These are phyloP conservation scores for Datnioides undecimradiatus DNA, from an alignment of 2,113 vertebrate genomes.

Conservation along the genomic window DNA sequence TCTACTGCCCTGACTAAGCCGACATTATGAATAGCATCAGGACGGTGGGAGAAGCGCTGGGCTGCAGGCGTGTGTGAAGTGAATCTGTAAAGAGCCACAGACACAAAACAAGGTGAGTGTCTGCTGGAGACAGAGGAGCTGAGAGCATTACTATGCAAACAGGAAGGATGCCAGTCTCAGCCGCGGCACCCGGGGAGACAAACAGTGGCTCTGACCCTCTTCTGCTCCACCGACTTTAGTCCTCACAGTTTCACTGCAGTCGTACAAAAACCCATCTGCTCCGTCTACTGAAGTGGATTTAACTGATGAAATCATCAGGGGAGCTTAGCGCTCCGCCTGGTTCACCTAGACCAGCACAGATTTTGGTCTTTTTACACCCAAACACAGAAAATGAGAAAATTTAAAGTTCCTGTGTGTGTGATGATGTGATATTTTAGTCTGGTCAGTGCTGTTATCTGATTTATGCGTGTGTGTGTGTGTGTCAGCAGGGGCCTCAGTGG, in stretches of 20 bases:
- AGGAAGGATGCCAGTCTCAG: slow-evolving; percentile 34
- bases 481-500: slow-evolving; percentile 48
- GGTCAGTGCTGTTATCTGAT: neutral
- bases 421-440: slow-evolving; percentile 20
- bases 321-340: neutral
- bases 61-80: slow-evolving; percentile 42
- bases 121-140: neutral
- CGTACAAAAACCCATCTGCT: slow-evolving; percentile 2
- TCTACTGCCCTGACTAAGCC: slow-evolving; percentile 39
- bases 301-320: slow-evolving; percentile 17
- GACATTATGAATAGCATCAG: slow-evolving; percentile 48
- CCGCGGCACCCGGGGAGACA: neutral
- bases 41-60: slow-evolving; percentile 1
- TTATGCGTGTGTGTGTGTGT: neutral
- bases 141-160: slow-evolving; percentile 45
- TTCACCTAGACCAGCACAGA: neutral
- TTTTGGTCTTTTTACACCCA: neutral
- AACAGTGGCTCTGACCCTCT: neutral
- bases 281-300: slow-evolving; percentile 9
- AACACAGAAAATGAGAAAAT: neutral
- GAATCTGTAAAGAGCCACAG: slow-evolving; percentile 58
- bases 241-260: neutral
- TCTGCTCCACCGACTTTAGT: slow-evolving; percentile 21
- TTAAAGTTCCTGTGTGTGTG: neutral
- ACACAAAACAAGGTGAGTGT: slow-evolving; percentile 24